These are phyloP conservation scores for Ephestia elutella DNA, from an alignment of 1,140 invertebrate genomes.

Conservation along the genomic window DNA sequence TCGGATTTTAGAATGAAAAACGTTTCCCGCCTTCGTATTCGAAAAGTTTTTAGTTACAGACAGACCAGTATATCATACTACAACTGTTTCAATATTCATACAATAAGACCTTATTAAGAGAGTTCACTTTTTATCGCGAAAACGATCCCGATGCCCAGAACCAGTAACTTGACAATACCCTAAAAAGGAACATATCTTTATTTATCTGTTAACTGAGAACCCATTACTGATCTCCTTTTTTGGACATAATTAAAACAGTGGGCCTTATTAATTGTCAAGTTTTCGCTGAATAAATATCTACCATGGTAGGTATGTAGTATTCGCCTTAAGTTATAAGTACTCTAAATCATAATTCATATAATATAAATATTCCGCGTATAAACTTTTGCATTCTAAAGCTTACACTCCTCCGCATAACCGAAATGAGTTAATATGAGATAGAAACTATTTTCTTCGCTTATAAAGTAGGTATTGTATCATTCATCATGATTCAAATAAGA, in stretches of 20 bases:
- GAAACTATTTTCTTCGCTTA: no score
- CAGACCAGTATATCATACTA: no score
- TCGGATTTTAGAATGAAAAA: no score
- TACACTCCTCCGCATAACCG: no score
- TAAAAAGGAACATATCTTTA: background rate
- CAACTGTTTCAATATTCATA: background rate
- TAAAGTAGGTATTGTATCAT: no score
- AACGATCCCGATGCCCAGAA: background rate
- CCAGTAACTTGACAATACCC: background rate
- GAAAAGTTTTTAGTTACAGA: background rate
- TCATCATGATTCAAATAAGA: no score
- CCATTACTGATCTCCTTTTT: constrained; percentile 17
- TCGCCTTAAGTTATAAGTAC: no score
- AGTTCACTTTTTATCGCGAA: background rate
- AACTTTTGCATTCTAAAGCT: no score
- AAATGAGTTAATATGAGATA: no score
- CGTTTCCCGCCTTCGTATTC: background rate
- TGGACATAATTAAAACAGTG: constrained; percentile 19
- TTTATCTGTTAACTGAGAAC: constrained; percentile 6
- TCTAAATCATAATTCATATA: no score
- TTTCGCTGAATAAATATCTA: background rate
- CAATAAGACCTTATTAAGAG: background rate
- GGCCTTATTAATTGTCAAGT: background rate
- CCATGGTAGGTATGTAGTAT: no score
- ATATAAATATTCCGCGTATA: no score